phyloP scores from a whole-genome alignment of 2,888 invertebrate species.

The Andrena camellia region DNA sequence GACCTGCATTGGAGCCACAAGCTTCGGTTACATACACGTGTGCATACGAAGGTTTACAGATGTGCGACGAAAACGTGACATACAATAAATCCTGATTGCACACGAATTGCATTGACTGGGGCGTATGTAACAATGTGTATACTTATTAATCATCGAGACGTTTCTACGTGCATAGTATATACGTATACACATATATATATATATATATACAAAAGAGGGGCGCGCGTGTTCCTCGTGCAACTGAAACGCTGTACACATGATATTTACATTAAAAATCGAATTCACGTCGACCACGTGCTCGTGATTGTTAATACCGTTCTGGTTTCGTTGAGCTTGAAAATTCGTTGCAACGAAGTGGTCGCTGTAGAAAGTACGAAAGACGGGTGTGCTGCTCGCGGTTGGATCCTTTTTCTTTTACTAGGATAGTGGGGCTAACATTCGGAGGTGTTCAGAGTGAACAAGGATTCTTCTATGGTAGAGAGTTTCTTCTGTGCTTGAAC shows the following conservation, averaged over 20 bases:
- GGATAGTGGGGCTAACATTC: neutral
- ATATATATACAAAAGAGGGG: slow-evolving; percentile 37
- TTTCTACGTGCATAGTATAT: slow-evolving; percentile 21
- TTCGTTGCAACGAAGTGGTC: slow-evolving; percentile 22
- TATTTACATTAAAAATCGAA: slow-evolving; percentile 53
- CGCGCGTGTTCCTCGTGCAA: slow-evolving; percentile 8
- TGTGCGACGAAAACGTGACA: slow-evolving; percentile 12
- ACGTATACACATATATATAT: neutral
- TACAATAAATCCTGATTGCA: slow-evolving; percentile 2
- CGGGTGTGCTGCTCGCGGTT: slow-evolving; percentile 7
- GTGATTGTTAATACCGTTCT: slow-evolving; percentile 11
- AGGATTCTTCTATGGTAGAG: slow-evolving; percentile 40
- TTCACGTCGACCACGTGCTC: neutral
- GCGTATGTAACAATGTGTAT: slow-evolving; percentile 15
- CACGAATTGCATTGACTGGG: slow-evolving; percentile 6
- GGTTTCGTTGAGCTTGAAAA: slow-evolving; percentile 22
- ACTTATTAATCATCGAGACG: neutral
- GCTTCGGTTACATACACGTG: neutral
- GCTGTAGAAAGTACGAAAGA: slow-evolving; percentile 47
- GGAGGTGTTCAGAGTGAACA: slow-evolving; percentile 33
- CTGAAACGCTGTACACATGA: slow-evolving; percentile 47
- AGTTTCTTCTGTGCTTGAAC: slow-evolving; percentile 30
- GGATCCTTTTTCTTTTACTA: slow-evolving; percentile 38
- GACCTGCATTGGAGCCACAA: neutral
- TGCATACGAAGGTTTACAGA: slow-evolving; percentile 25